Conservation (phyloP, 2,797 vertebrate genomes). For the Artibeus lituratus region DNA sequence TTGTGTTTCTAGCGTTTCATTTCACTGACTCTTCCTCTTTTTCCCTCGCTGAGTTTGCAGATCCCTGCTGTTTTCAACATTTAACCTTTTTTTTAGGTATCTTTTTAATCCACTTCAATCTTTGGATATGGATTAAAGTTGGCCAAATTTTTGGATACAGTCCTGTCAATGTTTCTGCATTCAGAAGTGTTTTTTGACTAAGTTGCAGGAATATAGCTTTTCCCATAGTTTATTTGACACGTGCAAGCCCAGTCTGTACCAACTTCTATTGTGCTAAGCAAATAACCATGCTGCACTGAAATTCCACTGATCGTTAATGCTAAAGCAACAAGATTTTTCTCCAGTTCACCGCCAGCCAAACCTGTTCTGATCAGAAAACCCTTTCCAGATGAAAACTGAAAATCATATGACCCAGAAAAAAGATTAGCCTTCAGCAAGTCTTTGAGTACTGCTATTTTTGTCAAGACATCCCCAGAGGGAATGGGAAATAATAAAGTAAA, state of each 20-base stretch:
- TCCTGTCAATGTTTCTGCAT: constrained; percentile 68
- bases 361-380: constrained; percentile 83
- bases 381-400: constrained; percentile 84
- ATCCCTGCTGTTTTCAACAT: constrained; percentile 59
- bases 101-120: constrained; percentile 62
- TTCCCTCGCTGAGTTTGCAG: not conserved
- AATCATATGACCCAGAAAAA: constrained; percentile 85
- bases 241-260: constrained; percentile 80
- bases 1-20: constrained; percentile 62
- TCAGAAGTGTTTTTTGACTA: constrained; percentile 81
- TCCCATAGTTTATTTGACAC: constrained; percentile 84
- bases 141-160: constrained; percentile 70
- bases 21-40: constrained; percentile 56
- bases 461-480: constrained; percentile 80
- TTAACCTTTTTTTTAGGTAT: constrained; percentile 71
- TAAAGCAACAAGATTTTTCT: constrained; percentile 86
- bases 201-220: constrained; percentile 79
- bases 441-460: constrained; percentile 81
- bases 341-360: constrained; percentile 80
- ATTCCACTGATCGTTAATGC: constrained; percentile 84
- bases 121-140: constrained; percentile 65
- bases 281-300: constrained; percentile 79
- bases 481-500: constrained; percentile 81
- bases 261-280: constrained; percentile 83
- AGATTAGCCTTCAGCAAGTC: constrained; percentile 86